Conservation (phyloP, 2,113 vertebrate species). For the Penelope pileata region DNA sequence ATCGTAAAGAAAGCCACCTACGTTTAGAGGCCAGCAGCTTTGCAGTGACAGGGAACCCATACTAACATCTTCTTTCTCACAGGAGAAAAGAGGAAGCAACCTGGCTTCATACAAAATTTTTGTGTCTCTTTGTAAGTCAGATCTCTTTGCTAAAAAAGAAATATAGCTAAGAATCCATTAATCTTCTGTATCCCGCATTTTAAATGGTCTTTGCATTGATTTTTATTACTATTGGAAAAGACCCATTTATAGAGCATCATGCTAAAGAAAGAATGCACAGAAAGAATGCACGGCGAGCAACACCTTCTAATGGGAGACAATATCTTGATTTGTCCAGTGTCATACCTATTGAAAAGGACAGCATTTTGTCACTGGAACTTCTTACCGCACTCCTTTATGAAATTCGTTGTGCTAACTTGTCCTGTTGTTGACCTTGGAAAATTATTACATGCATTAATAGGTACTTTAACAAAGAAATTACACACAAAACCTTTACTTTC, state of each 20-base stretch:
- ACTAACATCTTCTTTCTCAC: neutral
- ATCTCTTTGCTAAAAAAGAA: neutral
- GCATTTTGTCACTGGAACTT: neutral
- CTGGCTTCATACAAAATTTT: neutral
- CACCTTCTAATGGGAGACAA: neutral
- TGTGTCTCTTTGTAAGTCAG: neutral
- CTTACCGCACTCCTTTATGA: neutral
- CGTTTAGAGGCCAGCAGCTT: neutral
- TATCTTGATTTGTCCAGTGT: neutral
- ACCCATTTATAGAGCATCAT: neutral
- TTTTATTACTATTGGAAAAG: neutral
- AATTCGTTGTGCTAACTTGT: slow-evolving; percentile 11
- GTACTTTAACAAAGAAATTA: slow-evolving; percentile 1
- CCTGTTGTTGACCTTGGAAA: neutral
- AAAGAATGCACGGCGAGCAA: neutral
- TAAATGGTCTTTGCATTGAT: neutral
- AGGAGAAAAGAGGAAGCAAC: neutral
- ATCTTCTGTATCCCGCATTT: slow-evolving; percentile 26
- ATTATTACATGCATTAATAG: slow-evolving; percentile 12
- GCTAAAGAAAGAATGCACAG: neutral
- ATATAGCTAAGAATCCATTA: slow-evolving; percentile 10
- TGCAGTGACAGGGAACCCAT: neutral
- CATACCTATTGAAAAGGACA: neutral
- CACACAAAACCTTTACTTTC: neutral
- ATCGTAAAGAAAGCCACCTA: neutral